Base-by-base conservation (phyloP, 1,140 invertebrate species). In the Drosophila punjabiensis region DNA sequence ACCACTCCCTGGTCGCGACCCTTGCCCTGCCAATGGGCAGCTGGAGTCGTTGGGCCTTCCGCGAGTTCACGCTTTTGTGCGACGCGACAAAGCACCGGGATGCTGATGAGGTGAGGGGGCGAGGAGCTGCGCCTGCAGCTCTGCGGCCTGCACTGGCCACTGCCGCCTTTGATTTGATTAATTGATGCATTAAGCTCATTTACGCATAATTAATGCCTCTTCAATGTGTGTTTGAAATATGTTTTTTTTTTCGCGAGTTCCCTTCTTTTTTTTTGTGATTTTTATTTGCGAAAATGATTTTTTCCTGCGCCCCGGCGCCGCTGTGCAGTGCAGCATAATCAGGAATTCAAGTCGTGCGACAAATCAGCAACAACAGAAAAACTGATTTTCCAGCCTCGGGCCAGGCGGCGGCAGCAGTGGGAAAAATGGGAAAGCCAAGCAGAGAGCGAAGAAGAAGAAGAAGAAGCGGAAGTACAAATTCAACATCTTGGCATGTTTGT, bases 131-230 rank as follows among this genome's bases (percentile, higher is more conserved):
- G 53, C 28, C 41, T 60, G 68, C 53, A 16, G 39, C 48, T n/a
- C 43, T 60, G 67, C 30, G 50, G 66, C 32, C 55, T 78, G 56
- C 43, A 39, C 56, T 75, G 76, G 69, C 39, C 50, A 48, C 52
- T 59, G 80, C 74, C 76, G 62, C 75, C 85, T 88, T 88, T 88
- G 85, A 88, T 88, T 90, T 90, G 85, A 88, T 88, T 88, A 88
- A 88, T 88, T 88, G 85, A 88, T 88, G 85, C 85, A 88, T 88
- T 85, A 88, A 90, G 86, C 85, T 85, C 85, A 88, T 88, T 88
- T 88, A 88, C 85, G 85, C 85, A 88, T 88, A 88, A 85, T 85
- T 88, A 88, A 88, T 88, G 75, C 70, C 79, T 76, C 85, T 88
- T 85, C 78, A 85, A 78, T 69, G 69, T 73, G 78, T 83, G 55